Evolutionary conservation across 2,113 vertebrate genomes (phyloP).

Genomic region (Piliocolobus tephrosceles): DNA sequence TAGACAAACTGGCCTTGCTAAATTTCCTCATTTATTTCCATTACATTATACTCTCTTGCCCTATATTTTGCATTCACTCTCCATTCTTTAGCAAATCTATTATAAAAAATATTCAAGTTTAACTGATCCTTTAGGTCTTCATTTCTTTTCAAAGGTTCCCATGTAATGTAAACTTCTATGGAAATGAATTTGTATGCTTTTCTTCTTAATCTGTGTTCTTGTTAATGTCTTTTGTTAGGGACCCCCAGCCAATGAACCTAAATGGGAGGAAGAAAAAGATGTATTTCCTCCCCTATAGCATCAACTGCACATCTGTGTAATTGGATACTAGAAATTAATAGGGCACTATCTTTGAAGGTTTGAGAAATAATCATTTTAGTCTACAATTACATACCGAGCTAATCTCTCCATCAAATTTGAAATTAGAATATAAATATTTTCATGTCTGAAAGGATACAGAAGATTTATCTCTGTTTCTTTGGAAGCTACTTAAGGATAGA

Average conservation of each 20-base stretch:
- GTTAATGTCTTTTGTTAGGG: not conserved
- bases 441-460: not conserved
- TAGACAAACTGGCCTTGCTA: not conserved
- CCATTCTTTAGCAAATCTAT: not conserved
- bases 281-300: not conserved
- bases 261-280: not conserved
- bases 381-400: not conserved
- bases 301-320: not conserved
- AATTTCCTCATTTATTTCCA: not conserved
- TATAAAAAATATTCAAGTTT: not conserved
- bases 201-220: not conserved
- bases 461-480: not conserved
- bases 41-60: not conserved
- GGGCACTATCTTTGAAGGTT: not conserved
- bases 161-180: not conserved
- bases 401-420: not conserved
- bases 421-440: conserved; percentile 30
- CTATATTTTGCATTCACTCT: not conserved
- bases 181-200: not conserved
- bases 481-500: not conserved
- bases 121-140: not conserved
- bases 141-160: not conserved
- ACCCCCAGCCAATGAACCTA: not conserved
- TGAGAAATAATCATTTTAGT: conserved; percentile 35
- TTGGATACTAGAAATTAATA: conserved; percentile 14